These are phyloP conservation scores for Dorcus hopei DNA, from an alignment of 2,888 invertebrate species.

Conservation along the genomic window DNA sequence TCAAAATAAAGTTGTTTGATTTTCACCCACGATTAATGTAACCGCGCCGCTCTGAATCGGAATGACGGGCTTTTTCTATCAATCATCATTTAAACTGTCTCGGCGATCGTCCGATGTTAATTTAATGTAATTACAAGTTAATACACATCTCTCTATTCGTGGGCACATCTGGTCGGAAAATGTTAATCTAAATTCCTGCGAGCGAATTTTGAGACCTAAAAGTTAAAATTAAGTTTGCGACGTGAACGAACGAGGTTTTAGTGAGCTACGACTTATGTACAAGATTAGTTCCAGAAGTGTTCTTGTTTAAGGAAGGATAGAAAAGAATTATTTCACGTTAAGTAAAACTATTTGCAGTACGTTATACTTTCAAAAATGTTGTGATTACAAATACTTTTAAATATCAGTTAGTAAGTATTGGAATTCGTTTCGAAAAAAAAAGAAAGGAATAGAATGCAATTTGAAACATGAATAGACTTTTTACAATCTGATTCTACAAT, in stretches of 20 bases:
- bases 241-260: constrained; percentile 27
- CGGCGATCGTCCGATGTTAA: constrained; percentile 43
- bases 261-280: constrained; percentile 15
- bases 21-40: constrained; percentile 20
- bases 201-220: constrained; percentile 18
- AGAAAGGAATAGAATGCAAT: too few relatives aligned
- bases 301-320: too few relatives aligned
- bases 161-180: constrained; percentile 46
- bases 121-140: constrained; percentile 49
- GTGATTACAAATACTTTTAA: too few relatives aligned
- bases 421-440: too few relatives aligned
- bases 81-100: constrained; percentile 48
- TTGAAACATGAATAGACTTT: too few relatives aligned
- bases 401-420: too few relatives aligned
- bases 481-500: too few relatives aligned
- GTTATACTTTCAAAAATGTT: too few relatives aligned
- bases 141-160: constrained; percentile 41
- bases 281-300: not conserved
- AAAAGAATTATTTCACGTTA: too few relatives aligned
- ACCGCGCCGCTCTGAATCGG: constrained; percentile 11
- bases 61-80: constrained; percentile 38
- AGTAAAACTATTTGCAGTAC: too few relatives aligned
- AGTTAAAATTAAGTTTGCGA: constrained; percentile 25
- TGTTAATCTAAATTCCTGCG: constrained; percentile 41
- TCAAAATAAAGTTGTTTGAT: constrained; percentile 13